Evolutionary conservation across 2,113 vertebrate species (phyloP).

Genomic region (Collichthys lucidus): DNA sequence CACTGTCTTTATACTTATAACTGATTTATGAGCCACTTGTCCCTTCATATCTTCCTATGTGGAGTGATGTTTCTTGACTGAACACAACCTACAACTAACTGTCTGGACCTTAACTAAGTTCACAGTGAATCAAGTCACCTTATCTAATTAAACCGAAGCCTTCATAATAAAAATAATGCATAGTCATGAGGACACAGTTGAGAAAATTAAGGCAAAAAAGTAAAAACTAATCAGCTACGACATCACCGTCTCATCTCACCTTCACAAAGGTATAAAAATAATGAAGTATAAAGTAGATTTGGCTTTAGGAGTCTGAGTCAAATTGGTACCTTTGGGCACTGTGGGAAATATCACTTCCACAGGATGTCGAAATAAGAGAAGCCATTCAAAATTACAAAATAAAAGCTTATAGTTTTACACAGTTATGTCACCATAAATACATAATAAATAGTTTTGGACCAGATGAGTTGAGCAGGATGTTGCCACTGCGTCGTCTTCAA

Average conservation of each 20-base stretch:
- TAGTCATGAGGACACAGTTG: slow-evolving; percentile 64
- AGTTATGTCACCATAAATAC: not conserved
- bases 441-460: not conserved
- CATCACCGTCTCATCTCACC: not conserved
- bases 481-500: not conserved
- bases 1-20: not conserved
- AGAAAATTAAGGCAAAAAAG: slow-evolving; percentile 50
- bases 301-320: slow-evolving; percentile 1
- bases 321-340: not conserved
- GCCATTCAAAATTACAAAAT: not conserved
- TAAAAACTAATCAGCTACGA: slow-evolving; percentile 7
- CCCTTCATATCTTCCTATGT: not conserved
- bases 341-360: not conserved
- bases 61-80: not conserved
- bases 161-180: slow-evolving; percentile 72
- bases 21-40: slow-evolving; percentile 11
- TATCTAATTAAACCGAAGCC: slow-evolving; percentile 52
- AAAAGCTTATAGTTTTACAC: not conserved
- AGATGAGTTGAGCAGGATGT: slow-evolving; percentile 4
- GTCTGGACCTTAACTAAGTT: slow-evolving; percentile 32
- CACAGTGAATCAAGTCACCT: slow-evolving; percentile 69
- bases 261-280: slow-evolving; percentile 22
- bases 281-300: slow-evolving; percentile 32
- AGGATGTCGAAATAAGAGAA: not conserved
- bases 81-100: not conserved